Conservation (phyloP, 2,113 vertebrate species). For the Vombatus ursinus region DNA sequence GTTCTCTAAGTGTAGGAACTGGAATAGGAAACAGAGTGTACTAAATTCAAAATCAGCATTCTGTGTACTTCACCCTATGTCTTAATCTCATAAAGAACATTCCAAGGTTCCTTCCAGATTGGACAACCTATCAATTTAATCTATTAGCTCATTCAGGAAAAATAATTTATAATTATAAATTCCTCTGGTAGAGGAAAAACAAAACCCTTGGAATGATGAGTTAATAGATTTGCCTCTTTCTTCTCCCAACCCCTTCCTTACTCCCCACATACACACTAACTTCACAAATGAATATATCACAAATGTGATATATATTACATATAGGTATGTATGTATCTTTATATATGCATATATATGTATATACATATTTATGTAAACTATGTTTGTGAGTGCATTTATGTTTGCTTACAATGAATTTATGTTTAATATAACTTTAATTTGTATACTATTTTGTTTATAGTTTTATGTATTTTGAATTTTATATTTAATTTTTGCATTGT, state of each 20-base stretch:
- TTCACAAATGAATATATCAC: not conserved
- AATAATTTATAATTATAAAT: not conserved
- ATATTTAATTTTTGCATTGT: not conserved
- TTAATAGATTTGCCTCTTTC: not conserved
- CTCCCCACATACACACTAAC: not conserved
- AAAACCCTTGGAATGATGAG: not conserved
- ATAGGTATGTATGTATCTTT: not conserved
- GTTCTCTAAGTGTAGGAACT: not conserved
- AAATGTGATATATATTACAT: not conserved
- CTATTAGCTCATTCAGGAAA: not conserved
- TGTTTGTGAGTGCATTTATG: not conserved
- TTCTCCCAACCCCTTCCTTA: too few relatives aligned
- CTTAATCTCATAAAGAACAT: not conserved
- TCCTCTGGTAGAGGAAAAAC: not conserved
- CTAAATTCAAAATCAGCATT: not conserved
- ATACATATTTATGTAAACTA: not conserved
- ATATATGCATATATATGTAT: too few relatives aligned
- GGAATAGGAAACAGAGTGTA: not conserved
- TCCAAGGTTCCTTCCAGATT: not conserved
- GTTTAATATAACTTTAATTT: not conserved
- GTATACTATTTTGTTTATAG: not conserved
- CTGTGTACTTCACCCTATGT: not conserved
- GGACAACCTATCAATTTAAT: not conserved
- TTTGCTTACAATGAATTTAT: not conserved
- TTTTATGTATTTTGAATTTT: not conserved